phyloP scores from a whole-genome alignment of 2,113 vertebrate genomes.

The Campylomormyrus numenius region DNA sequence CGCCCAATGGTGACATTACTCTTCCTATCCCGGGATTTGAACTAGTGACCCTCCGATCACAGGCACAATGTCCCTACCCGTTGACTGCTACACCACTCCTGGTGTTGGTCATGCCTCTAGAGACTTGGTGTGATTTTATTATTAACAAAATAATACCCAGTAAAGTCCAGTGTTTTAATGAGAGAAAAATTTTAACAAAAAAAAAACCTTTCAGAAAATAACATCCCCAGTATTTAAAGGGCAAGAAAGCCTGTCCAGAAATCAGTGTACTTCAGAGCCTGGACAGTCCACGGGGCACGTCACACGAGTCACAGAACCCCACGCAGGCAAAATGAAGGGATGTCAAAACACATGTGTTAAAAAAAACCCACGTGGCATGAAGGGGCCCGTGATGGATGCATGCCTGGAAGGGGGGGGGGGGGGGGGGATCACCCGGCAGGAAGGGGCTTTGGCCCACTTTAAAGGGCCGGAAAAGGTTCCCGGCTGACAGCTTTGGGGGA shows the following conservation, averaged over 20 bases:
- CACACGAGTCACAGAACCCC: neutral
- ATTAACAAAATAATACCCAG: neutral
- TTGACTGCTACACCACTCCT: neutral
- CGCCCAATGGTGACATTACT: neutral
- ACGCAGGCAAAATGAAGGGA: neutral
- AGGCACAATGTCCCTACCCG: neutral
- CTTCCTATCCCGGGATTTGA: neutral
- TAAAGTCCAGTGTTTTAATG: neutral
- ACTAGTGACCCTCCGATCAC: neutral
- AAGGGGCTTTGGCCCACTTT: no score
- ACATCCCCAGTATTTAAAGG: neutral
- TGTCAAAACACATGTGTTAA: neutral
- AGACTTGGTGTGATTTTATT: neutral
- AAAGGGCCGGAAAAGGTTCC: no score
- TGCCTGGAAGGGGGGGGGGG: neutral
- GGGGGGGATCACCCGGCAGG: no score
- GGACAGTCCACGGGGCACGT: neutral
- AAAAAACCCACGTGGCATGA: neutral
- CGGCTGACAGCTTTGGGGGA: no score
- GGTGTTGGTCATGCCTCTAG: neutral
- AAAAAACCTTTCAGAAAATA: neutral
- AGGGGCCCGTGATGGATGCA: conserved; percentile 8
- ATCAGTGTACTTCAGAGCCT: neutral
- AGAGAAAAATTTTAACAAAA: neutral
- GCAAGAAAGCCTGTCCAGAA: neutral